Conservation (phyloP, 2,113 vertebrate species). For the Mastomys natalensis region DNA sequence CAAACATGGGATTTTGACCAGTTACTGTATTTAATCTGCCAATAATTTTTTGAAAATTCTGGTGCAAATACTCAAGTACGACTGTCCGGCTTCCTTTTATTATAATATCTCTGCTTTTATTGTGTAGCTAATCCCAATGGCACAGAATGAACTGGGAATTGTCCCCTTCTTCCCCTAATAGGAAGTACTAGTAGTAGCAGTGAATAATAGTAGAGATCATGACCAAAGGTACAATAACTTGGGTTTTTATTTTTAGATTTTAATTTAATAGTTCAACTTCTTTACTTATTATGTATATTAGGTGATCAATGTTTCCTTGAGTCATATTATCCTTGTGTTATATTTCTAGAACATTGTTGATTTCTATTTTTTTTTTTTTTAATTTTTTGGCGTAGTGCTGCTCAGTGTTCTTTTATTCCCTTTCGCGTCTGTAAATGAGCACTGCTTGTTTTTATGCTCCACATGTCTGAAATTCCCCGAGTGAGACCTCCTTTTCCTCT, state of each 20-base stretch:
- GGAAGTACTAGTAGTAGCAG: not conserved
- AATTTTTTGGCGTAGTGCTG: not conserved
- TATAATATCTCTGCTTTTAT: not conserved
- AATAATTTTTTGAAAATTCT: not conserved
- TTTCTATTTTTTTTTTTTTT: not conserved
- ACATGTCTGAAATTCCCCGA: slow-evolving; percentile 35
- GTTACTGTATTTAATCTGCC: not conserved
- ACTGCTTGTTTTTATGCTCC: slow-evolving; percentile 36
- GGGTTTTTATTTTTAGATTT: not conserved
- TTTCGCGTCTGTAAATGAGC: not conserved
- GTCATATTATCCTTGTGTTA: not conserved
- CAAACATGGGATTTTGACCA: not conserved
- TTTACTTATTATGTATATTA: not conserved
- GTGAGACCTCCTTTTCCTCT: not conserved
- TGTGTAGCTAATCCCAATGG: not conserved
- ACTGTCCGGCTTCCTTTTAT: not conserved
- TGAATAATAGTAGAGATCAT: not conserved
- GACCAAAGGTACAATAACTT: not conserved
- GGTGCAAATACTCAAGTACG: not conserved
- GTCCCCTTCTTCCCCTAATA: not conserved
- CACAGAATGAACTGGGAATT: not conserved
- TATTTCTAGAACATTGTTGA: not conserved
- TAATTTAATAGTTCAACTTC: not conserved
- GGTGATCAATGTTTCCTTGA: not conserved
- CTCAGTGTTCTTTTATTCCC: not conserved